These are phyloP conservation scores for Gymnoscopelus microlampas DNA, from an alignment of 2,797 vertebrate genomes.

Conservation along the genomic window DNA sequence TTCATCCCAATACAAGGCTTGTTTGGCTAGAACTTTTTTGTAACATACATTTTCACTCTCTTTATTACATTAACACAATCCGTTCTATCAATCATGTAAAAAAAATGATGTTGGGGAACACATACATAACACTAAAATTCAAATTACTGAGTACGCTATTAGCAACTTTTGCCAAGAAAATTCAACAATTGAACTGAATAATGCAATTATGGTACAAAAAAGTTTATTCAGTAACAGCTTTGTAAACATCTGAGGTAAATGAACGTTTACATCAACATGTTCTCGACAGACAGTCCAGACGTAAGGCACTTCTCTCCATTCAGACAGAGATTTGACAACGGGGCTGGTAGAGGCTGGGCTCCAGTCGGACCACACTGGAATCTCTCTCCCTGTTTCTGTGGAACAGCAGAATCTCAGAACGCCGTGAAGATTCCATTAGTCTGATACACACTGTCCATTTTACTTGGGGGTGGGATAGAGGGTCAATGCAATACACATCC, in stretches of 20 bases:
- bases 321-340: constrained; percentile 66
- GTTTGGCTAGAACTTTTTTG: too few species aligned
- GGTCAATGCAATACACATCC: constrained; percentile 46
- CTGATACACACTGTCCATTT: constrained; percentile 59
- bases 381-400: constrained; percentile 63
- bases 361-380: constrained; percentile 52
- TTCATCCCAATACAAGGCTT: too few species aligned
- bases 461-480: constrained; percentile 16
- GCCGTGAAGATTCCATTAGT: constrained; percentile 67
- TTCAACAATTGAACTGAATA: background rate
- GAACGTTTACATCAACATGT: constrained; percentile 88
- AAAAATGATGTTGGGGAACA: too few species aligned
- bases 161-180: too few species aligned
- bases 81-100: too few species aligned
- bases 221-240: constrained; percentile 88
- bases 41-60: too few species aligned
- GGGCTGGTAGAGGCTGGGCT: constrained; percentile 49
- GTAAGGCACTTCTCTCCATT: constrained; percentile 85
- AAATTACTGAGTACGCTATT: too few species aligned
- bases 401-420: background rate
- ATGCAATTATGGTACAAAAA: constrained; percentile 84
- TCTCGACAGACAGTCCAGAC: constrained; percentile 83
- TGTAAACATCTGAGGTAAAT: constrained; percentile 93
- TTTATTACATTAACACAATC: too few species aligned
- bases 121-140: too few species aligned